phyloP scores from a whole-genome alignment of 2,888 invertebrate genomes.

The Caenorhabditis doughertyi region DNA sequence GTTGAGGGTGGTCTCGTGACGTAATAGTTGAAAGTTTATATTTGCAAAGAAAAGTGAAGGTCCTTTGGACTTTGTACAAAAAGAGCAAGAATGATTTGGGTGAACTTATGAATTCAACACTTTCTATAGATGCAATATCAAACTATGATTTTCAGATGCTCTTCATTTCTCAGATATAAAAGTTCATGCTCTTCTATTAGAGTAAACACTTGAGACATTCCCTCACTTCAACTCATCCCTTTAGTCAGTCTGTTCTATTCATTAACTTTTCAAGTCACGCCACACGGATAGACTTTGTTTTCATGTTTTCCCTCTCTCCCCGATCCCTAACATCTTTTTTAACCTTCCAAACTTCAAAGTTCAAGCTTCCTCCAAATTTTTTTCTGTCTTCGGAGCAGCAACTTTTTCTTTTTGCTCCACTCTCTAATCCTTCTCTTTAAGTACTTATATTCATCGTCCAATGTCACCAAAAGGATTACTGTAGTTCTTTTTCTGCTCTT shows the following conservation, averaged over 20 bases:
- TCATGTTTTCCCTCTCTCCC: too few species aligned
- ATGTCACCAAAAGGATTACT: constrained; percentile 43
- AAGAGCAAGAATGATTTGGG: too few species aligned
- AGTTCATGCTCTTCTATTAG: too few species aligned
- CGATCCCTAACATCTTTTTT: background rate
- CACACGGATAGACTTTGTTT: background rate
- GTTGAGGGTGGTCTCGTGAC: constrained; percentile 38
- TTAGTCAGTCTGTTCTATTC: background rate
- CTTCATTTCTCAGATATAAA: background rate
- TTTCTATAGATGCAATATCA: too few species aligned
- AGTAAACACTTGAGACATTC: background rate
- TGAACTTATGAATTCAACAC: too few species aligned
- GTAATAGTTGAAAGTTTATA: background rate
- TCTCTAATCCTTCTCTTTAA: background rate
- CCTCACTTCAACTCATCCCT: background rate
- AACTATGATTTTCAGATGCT: too few species aligned
- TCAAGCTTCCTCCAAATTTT: constrained; percentile 4
- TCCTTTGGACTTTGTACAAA: background rate
- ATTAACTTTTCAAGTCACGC: constrained; percentile 3
- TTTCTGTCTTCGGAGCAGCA: background rate
- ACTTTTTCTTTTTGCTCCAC: background rate
- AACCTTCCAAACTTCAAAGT: constrained; percentile 41
- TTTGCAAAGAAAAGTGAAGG: too few species aligned
- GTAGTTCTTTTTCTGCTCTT: constrained; percentile 21
- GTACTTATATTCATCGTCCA: constrained; percentile 16